A percentile compares a stretch with the other conserved stretches of the same genome.
phyloP scores from a whole-genome alignment of 2,888 invertebrate species.

The Mythimna albipuncta region DNA sequence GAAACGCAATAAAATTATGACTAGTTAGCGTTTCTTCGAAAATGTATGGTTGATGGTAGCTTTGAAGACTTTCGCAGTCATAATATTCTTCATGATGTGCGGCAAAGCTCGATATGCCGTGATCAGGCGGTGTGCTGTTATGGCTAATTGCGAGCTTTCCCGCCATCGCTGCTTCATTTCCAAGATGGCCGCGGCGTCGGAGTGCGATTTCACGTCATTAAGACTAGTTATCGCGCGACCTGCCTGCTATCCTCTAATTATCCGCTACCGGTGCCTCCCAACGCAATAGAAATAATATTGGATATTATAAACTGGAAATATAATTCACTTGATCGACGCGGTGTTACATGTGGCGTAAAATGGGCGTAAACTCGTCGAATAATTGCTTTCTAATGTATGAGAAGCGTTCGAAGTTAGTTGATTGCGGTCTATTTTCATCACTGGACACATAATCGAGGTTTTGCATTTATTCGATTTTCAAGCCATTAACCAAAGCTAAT shows the following conservation, averaged over 20 bases:
- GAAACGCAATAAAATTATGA: neutral
- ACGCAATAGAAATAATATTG: constrained; percentile 80
- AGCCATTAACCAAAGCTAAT: neutral
- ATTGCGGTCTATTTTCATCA: constrained; percentile 56
- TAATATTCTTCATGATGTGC: constrained; percentile 24
- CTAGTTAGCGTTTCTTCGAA: neutral
- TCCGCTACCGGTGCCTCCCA: constrained; percentile 79
- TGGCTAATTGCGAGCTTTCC: constrained; percentile 83
- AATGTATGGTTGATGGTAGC: neutral
- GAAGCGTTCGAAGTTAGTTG: constrained; percentile 47
- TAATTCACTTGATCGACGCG: constrained; percentile 71
- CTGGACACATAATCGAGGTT: constrained; percentile 34
- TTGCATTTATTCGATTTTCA: constrained; percentile 44
- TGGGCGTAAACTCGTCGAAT: constrained; percentile 68
- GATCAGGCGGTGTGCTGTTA: constrained; percentile 63
- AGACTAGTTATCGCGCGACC: constrained; percentile 87
- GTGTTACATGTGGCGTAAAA: constrained; percentile 70
- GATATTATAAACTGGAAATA: constrained; percentile 84
- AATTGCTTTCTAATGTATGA: constrained; percentile 71
- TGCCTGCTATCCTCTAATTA: constrained; percentile 86
- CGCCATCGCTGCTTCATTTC: constrained; percentile 76
- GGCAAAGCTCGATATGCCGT: constrained; percentile 56
- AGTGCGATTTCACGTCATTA: constrained; percentile 85
- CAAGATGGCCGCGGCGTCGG: constrained; percentile 80
- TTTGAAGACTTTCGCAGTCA: constrained; percentile 7